phyloP scores from a whole-genome alignment of 2,113 vertebrate genomes.

The Arothron firmamentum region DNA sequence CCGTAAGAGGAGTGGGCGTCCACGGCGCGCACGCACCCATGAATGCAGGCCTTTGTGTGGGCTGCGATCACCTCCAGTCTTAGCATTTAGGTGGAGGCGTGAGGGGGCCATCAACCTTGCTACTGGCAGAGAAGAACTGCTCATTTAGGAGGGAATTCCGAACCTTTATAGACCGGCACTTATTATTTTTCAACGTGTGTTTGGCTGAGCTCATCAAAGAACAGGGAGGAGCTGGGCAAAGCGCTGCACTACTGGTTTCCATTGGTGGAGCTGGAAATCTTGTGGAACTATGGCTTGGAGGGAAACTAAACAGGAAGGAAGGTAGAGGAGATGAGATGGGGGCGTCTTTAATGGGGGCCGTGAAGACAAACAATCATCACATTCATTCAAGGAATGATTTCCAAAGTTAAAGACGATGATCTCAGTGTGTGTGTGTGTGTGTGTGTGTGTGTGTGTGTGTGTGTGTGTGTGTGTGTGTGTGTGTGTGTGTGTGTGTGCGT shows the following conservation, averaged over 20 bases:
- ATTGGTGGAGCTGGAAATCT: neutral
- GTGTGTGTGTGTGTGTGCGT: no score
- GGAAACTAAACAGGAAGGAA: slow-evolving; percentile 31
- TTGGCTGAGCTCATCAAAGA: slow-evolving; percentile 16
- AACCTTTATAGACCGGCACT: slow-evolving; percentile 10
- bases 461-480: no score
- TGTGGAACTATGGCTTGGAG: slow-evolving; percentile 13
- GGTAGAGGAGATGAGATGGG: slow-evolving; percentile 10
- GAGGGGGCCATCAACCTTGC: slow-evolving; percentile 19
- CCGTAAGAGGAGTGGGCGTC: slow-evolving; percentile 55
- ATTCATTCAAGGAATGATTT: no score
- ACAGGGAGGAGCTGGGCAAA: slow-evolving; percentile 14
- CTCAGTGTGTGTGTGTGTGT: no score
- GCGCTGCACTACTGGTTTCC: neutral
- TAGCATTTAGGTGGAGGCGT: slow-evolving; percentile 33
- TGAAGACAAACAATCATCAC: no score
- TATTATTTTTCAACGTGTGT: slow-evolving; percentile 20
- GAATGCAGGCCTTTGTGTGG: slow-evolving; percentile 71
- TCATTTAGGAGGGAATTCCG: slow-evolving; percentile 28
- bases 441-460: no score
- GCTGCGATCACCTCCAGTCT: slow-evolving; percentile 44
- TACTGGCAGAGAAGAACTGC: slow-evolving; percentile 8
- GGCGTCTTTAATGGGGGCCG: no score
- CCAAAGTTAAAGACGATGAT: no score
- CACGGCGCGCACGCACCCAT: slow-evolving; percentile 39